A percentile compares a stretch with the other conserved stretches of the same genome.
Conservation (phyloP, 2,888 invertebrate genomes). For the Aspidapion aeneum region DNA sequence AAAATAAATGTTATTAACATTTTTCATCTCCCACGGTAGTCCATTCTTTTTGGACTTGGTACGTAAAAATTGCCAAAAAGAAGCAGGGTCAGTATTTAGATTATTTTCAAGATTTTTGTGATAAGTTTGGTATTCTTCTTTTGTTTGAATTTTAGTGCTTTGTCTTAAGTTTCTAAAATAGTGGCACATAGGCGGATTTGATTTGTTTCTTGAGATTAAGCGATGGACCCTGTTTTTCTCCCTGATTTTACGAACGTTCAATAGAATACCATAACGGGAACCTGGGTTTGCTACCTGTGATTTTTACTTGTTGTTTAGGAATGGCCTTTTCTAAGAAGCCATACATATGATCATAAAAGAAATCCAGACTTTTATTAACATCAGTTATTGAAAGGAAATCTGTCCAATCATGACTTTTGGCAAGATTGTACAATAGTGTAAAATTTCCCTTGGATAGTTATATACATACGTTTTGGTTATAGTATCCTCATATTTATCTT, state of each 20-base stretch:
- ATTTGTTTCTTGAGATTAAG: not conserved
- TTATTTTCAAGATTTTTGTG: not conserved
- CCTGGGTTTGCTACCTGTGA: not conserved
- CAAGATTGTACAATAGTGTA: not conserved
- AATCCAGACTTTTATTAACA: not conserved
- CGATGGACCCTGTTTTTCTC: not conserved
- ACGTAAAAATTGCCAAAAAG: not conserved
- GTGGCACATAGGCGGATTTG: no score
- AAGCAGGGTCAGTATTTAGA: not conserved
- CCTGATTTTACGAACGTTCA: not conserved
- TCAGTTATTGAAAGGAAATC: not conserved
- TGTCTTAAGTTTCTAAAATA: no score
- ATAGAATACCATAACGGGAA: not conserved
- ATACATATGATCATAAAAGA: not conserved
- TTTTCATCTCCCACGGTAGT: not conserved
- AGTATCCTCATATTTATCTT: not conserved
- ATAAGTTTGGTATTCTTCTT: not conserved
- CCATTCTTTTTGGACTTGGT: not conserved
- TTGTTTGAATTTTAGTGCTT: not conserved
- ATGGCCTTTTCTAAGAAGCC: not conserved
- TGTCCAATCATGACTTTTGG: not conserved
- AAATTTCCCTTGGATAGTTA: not conserved
- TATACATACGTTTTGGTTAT: not conserved
- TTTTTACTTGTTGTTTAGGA: not conserved
- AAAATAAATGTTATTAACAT: not conserved